Evolutionary conservation across 2,888 invertebrate genomes (phyloP).

Genomic region (Sarcophaga caerulescens): DNA sequence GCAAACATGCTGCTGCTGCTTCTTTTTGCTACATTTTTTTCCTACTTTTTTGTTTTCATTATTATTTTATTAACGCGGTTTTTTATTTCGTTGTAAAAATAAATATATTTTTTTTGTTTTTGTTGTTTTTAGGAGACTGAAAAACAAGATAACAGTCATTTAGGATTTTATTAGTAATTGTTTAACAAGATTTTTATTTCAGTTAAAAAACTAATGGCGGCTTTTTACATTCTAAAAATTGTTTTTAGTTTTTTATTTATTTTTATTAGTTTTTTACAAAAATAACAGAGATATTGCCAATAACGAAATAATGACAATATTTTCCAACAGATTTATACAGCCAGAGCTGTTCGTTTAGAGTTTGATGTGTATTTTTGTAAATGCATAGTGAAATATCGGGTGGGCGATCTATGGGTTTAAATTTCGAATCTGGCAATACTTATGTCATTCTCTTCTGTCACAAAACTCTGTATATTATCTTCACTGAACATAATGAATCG

Average conservation of each 20-base stretch:
- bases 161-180: conserved; percentile 55
- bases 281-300: no score
- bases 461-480: no score
- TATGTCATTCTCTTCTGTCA: no score
- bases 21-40: no score
- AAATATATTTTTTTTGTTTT: conserved; percentile 6
- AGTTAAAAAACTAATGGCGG: conserved; percentile 37
- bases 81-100: conserved; percentile 34
- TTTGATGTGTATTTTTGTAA: no score
- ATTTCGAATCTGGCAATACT: no score
- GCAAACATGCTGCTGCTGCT: neutral
- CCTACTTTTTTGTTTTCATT: conserved; percentile 23
- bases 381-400: no score
- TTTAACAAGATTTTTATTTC: conserved; percentile 59
- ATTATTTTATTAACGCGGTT: conserved; percentile 59
- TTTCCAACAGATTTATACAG: no score
- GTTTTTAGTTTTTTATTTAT: neutral
- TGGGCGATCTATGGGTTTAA: no score
- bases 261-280: neutral
- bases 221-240: neutral
- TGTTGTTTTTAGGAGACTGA: conserved; percentile 36
- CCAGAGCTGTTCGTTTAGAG: no score
- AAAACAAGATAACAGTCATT: conserved; percentile 60
- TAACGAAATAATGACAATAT: no score
- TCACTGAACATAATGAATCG: no score